Evolutionary conservation across 2,797 vertebrate species (phyloP).

Genomic region (Petrocephalus schoutedeni): DNA sequence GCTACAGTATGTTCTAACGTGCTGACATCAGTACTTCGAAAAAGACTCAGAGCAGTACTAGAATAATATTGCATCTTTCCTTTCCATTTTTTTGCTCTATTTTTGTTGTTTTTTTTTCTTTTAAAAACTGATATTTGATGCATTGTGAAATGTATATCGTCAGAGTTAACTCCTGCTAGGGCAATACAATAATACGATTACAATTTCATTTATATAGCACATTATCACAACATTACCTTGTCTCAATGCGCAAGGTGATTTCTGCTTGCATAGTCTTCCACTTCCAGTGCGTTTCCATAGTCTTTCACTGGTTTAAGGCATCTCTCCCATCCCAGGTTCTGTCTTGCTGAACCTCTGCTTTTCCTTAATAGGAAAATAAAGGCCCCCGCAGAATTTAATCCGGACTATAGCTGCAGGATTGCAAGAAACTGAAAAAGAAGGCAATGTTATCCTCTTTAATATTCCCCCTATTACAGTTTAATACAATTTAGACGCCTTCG

Average conservation of each 20-base stretch:
- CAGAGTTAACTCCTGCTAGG: neutral
- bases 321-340: neutral
- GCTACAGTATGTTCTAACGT: neutral
- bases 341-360: neutral
- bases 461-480: neutral
- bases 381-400: neutral
- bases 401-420: neutral
- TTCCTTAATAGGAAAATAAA: neutral
- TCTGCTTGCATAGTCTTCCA: neutral
- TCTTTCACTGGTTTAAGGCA: neutral
- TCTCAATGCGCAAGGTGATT: neutral
- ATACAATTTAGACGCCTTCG: neutral
- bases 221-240: too few species aligned
- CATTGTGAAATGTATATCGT: neutral
- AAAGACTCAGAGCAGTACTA: neutral
- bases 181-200: neutral
- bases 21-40: neutral
- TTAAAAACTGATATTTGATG: neutral
- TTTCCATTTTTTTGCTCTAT: neutral
- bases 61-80: neutral
- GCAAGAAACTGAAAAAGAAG: slow-evolving; percentile 2
- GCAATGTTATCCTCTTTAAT: neutral
- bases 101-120: neutral
- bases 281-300: neutral
- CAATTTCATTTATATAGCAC: too few species aligned